Evolutionary conservation across 1,140 invertebrate genomes (phyloP).

Genomic region (Octopus sinensis): DNA sequence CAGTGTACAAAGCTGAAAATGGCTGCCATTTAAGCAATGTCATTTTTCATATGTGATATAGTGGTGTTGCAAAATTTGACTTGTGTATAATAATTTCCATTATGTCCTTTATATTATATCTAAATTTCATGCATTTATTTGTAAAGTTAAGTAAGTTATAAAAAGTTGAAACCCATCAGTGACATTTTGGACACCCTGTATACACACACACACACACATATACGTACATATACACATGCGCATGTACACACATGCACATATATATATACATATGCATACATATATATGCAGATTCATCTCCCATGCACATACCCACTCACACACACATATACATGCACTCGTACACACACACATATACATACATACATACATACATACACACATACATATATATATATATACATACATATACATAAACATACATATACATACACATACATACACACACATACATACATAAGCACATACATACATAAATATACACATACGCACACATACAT

Average conservation of each 20-base stretch:
- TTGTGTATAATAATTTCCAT: too few relatives aligned
- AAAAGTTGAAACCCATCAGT: too few relatives aligned
- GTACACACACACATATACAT: not conserved
- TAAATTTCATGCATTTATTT: too few relatives aligned
- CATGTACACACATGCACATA: not conserved
- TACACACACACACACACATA: not conserved
- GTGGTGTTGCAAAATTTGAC: too few relatives aligned
- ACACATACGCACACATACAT: not conserved
- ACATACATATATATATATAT: slow-evolving; percentile 1
- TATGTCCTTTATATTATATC: too few relatives aligned
- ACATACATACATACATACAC: not conserved
- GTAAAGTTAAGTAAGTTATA: too few relatives aligned
- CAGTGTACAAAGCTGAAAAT: too few relatives aligned
- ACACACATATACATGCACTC: not conserved
- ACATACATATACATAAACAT: not conserved
- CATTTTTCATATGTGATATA: too few relatives aligned
- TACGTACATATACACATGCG: not conserved
- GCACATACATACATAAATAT: not conserved
- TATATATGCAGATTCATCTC: not conserved
- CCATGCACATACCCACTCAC: not conserved
- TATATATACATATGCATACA: not conserved
- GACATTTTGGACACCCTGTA: too few relatives aligned
- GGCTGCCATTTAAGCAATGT: too few relatives aligned
- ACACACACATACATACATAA: not conserved
- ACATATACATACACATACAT: not conserved